Base-by-base conservation (phyloP, 2,888 invertebrate genomes). In the Orthonychiurus folsomi region DNA sequence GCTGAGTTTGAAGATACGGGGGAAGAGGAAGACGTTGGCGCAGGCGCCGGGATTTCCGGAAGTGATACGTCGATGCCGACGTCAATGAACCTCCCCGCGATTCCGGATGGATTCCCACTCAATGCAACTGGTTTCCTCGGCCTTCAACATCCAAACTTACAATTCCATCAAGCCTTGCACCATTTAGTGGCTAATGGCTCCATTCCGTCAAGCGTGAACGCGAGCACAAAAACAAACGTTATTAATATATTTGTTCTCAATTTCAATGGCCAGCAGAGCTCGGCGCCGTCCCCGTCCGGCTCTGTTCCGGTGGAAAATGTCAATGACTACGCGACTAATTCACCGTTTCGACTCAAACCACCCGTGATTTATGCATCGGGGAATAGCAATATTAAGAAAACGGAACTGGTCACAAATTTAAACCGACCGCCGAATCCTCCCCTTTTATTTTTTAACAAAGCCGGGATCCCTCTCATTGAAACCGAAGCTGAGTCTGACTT, bases 101-200 rank as follows among this genome's bases (percentile, higher is more conserved):
- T 68, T 23, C 72, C 72, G 21, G 66, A 71, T 52, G 72, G 72
- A 25, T 72, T 72, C 60, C 72, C 72, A 18, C 27, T 72, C n/a
- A 64, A 70, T 48, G 70, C 68, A 20, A 57, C 60, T 50, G 72
- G 68, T 18, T 69, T 69, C 37, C 63, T 72, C 15, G 68, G 68
- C 56, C 58, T 72, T 20, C 66, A 72, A 47, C 69, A 71, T 64
- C 72, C 72, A 9, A 72, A 72, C 62, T 66, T 72, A 48, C 70
- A 72, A 60, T 72, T 72, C 66, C 72, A 72, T 63, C 71, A 72
- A 62, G 71, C 71, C 15, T 69, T 72, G 48, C 72, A 72, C 64
- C 69, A 73, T 26, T 65, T 73, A 47, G 63, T 73, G 24, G 71
- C 70, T n/a, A 73, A 73, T 64, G 70, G 71, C 25, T 64, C 69